Base-by-base conservation (phyloP, 2,113 vertebrate genomes). In the Leptobrachium ailaonicum region DNA sequence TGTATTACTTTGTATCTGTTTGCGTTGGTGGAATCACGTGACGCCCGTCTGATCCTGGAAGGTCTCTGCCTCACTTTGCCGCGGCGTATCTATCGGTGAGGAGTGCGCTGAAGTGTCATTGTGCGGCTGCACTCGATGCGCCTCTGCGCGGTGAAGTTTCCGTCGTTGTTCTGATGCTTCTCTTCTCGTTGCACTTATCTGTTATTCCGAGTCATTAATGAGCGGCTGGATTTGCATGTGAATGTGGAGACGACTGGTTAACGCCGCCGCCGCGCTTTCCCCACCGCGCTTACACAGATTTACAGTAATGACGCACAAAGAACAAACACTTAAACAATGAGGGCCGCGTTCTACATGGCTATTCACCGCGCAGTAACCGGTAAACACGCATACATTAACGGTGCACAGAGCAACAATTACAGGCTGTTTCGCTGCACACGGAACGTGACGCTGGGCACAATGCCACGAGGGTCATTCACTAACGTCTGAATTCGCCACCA, bases 251-350 rank as follows among this genome's bases (percentile, higher is more conserved):
- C 47, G 76, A 41, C 66, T 44, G 75, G 68, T 62, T 78, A 63
- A 70, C 45, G 67, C 53, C 58, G 41, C 53, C 45, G 12, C 53
- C 70, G n/a, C 53, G 42, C 66, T 77, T 66, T 60, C 42, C 66
- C 40, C 67, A 41, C 54, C 76, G 71, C 67, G 20, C 70, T 70
- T 60, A 62, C 41, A n/a, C 60, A 70, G 66, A 78, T 78, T 71
- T 62, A 63, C 67, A 71, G 76, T 69, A 70, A 78, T 71, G 76
- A 78, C 67, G 76, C 76, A 78, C 53, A 14, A 50, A 78, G 40
- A 77, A 68, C 47, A 56, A 69, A 66, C 66, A 2, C 9, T 60
- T 47, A 43, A 13, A 20, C 45, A 3, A 40, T 45, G 32, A 56
- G 4, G 3, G 56, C 20, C 14, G 12, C 13, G 9, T 2, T 14